Evolutionary conservation across 1,140 invertebrate genomes (phyloP), one percentile per base, ranked within the genome.

Genomic region (Pachypeltis micranthus): DNA sequence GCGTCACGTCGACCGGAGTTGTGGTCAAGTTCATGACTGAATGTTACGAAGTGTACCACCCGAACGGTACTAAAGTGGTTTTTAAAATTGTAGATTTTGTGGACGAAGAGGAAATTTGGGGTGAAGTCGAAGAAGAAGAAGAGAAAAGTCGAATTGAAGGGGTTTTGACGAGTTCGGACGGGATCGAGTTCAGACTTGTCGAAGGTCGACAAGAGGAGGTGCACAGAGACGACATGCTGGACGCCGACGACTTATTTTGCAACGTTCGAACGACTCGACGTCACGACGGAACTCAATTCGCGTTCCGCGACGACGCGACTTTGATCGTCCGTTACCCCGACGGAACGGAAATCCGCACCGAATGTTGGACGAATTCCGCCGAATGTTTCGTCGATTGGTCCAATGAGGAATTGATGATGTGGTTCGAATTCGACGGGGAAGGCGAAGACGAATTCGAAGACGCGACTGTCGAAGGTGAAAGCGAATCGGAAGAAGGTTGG

Each of bases 181-280:
- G 47, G 4, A 21, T 16, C 23, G 12, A 51, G 47, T 51, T 16
- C 19, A 10, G 23, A 10, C 3, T 51, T 21, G 19, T 51, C 21
- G 4, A 51, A 4, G 21, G 23, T 21, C 47, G 21, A 7, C 10
- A 21, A 21, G 19, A 10, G 4, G 4, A 16, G 10, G 12, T 51
- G 47, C 12, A 21, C 4, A 28, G 16, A 31, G 57, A 59, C 14
- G 19, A 59, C n/a, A 59, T 59, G 28, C 7, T 29, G n/a, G 57
- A 59, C n/a, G 16, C 3, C 25, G 57, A 59, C n/a, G 57, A 59
- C 28, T 31, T 59, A 3, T 59, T 34, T 16, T 59, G 57, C 28
- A 59, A 59, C 29, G 24, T 31, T 2, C 28, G 57, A 19, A 59
- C 28, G 29, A 23, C 29, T 31, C 16, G 12, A 31, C 26, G 57